A percentile compares a stretch with the other conserved stretches of the same genome.
Conservation (phyloP, 2,113 vertebrate genomes). For the Microcebus jonahi region DNA sequence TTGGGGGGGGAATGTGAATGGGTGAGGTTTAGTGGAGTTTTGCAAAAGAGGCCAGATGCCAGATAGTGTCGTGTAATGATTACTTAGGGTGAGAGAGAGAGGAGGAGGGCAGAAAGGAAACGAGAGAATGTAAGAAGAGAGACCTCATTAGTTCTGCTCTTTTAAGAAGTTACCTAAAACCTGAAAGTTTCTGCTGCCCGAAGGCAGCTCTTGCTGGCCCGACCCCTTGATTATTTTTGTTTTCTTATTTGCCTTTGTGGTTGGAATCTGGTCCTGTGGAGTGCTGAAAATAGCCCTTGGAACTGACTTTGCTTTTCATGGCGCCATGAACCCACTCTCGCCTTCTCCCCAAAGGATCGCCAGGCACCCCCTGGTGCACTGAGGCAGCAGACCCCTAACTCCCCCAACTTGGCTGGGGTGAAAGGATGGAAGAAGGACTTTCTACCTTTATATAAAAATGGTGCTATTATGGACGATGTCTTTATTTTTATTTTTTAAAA, state of each 20-base stretch:
- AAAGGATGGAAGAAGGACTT: background rate
- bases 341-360: background rate
- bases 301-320: background rate
- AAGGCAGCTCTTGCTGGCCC: background rate
- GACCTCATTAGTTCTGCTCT: slow-evolving; percentile 63
- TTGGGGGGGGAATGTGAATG: background rate
- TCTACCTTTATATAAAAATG: background rate
- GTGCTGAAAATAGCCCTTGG: background rate
- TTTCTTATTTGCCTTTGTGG: slow-evolving; percentile 27
- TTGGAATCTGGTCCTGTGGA: background rate
- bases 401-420: background rate
- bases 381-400: background rate
- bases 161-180: slow-evolving; percentile 69
- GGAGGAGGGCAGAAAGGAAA: slow-evolving; percentile 55
- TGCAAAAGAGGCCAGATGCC: background rate
- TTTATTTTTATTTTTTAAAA: background rate
- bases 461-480: background rate
- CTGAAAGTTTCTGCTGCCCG: background rate
- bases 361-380: background rate
- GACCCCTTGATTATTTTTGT: slow-evolving; percentile 60
- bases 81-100: no score
- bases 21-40: background rate
- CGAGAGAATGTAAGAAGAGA: slow-evolving; percentile 43
- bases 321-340: rapidly evolving
- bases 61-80: rapidly evolving